Evolutionary conservation across 2,113 vertebrate genomes (phyloP), one percentile per base, ranked within the genome.

Genomic region (Phasianus colchicus): DNA sequence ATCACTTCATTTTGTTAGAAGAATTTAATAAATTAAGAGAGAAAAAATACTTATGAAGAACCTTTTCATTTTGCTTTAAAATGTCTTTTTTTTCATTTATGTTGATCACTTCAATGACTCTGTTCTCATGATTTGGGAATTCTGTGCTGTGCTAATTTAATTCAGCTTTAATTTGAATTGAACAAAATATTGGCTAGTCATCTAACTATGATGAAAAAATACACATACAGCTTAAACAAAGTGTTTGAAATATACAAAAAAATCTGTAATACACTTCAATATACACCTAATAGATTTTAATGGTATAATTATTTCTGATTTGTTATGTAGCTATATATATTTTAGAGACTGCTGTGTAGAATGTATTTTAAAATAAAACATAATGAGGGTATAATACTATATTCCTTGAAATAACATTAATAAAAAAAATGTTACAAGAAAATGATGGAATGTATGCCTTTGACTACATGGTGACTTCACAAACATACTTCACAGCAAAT

Each of bases 401-500:
- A 90, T 69, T n/a, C 57, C 81, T 86, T 95, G 69, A 47, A 93
- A 52, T 81, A 93, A 72, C 47, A 81, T 25, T n/a, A 80, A 27
- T 71, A 60, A 32, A 88, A 67, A 67, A 67, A 92, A 87, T n/a
- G 90, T 29, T 67, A 60, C 42, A 83, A 86, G 85, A 86, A 96
- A 81, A 71, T 92, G 94, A 83, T 88, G 29, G 0, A 88, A 91
- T 78, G 22, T 83, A 86, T 91, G 92, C 95, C 83, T 88, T 81
- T 80, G 94, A 88, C 76, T 95, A 93, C 88, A 70, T 3, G 54
- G 66, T 80, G 86, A 83, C 61, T 96, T 61, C 89, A 93, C 79
- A 85, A 91, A 93, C 78, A 93, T 90, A 83, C 61, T 89, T 90
- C 71, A 93, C 5, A 14, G 89, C 74, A 94, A 96, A 93, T 92